phyloP scores from a whole-genome alignment of 2,797 vertebrate genomes.

The Loriculus beryllinus region DNA sequence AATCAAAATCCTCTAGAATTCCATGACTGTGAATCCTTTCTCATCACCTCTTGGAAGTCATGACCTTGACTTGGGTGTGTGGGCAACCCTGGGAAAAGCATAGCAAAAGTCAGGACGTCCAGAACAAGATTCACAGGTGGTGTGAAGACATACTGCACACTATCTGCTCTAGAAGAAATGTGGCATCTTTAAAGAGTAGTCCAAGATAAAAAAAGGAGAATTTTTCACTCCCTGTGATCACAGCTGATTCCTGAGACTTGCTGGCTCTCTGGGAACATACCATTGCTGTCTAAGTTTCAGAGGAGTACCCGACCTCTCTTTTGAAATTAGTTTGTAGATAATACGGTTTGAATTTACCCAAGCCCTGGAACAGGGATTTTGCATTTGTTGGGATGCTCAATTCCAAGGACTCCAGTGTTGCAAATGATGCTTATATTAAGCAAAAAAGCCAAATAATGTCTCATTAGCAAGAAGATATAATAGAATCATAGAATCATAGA shows the following conservation, averaged over 20 bases:
- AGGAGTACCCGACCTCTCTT: not conserved
- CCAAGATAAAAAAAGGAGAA: not conserved
- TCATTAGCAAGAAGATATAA: not conserved
- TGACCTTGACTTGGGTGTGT: not conserved
- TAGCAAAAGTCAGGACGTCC: not conserved
- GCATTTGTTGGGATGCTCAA: not conserved
- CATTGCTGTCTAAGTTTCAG: not conserved
- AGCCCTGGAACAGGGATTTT: not conserved
- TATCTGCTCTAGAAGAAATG: not conserved
- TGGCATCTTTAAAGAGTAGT: not conserved
- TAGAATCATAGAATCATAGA: too few relatives aligned
- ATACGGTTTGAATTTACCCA: not conserved
- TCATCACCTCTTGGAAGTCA: not conserved
- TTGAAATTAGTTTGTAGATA: not conserved
- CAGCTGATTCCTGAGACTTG: not conserved
- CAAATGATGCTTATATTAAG: not conserved
- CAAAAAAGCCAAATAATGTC: not conserved
- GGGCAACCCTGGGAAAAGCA: not conserved
- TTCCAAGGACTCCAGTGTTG: not conserved
- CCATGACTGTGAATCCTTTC: not conserved
- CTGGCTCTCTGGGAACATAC: not conserved
- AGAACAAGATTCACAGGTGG: not conserved
- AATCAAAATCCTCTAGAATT: not conserved
- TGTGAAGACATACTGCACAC: not conserved
- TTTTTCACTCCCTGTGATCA: not conserved